Evolutionary conservation across 1,140 invertebrate species (phyloP), one percentile per base, ranked within the genome.

Genomic region (Anastatus disparis): DNA sequence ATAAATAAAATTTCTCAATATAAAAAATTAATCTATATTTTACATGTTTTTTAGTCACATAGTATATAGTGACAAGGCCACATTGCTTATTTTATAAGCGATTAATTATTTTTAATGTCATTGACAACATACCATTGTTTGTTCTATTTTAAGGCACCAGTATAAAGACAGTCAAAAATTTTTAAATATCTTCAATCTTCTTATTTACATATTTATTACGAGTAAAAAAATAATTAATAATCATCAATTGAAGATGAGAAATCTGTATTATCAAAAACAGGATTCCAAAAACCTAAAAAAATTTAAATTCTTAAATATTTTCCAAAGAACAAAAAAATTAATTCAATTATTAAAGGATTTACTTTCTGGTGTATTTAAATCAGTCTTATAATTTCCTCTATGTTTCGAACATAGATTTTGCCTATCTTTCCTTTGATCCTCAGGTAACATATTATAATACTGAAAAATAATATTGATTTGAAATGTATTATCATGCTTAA

Each of bases 391-490:
- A 72, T 79, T 84, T 48, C 80, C 81, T 72, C 82, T 79, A 62
- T 88, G 87, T 42, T 82, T 81, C 8, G 87, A 88, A 76, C 87
- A 88, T 29, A 79, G 66, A 73, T 87, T 81, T 73, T 79, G 81
- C 1, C 75, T 72, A 62, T 79, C 76, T 74, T 82, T 64, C 31
- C 85, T 50, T 75, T 87, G 81, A 55, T 80, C 66, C 2, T 81
- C 75, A 2, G 81, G 65, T 40, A 85, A 74, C 38, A 70, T 74
- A 56, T 73, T 27, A 64, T 87, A 87, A 76, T 86, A 88, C 85
- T 87, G 70, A 40, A 84, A 82, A 40, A 70, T 44, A 44, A 61
- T n/a, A n/a, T 29, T 46, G 12, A 62, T 70, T 48, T 10, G 10
- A 35, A 35, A 35, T 35, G 10, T 6, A 35, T 35, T 35, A 31